phyloP scores from a whole-genome alignment of 2,888 invertebrate species.

The Chrysomela aeneicollis region DNA sequence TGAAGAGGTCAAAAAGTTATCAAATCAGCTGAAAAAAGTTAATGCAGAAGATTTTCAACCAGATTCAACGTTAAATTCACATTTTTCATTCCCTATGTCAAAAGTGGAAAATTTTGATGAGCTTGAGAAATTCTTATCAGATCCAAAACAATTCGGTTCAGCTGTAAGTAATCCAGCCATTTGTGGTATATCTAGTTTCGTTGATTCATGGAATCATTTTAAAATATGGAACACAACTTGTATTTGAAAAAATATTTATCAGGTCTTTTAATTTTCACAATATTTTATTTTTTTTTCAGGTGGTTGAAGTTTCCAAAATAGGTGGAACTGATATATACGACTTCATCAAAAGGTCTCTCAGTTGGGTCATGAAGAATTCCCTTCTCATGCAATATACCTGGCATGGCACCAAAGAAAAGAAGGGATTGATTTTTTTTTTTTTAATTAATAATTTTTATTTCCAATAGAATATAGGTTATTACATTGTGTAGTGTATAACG shows the following conservation, averaged over 20 bases:
- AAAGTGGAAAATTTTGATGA: conserved; percentile 8
- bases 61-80: conserved; percentile 2
- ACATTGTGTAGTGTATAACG: too few relatives aligned
- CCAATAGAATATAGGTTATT: too few relatives aligned
- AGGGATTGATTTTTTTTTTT: too few relatives aligned
- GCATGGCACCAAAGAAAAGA: conserved; percentile 16
- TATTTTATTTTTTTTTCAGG: conserved; percentile 14
- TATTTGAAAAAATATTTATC: background rate
- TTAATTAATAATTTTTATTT: too few relatives aligned
- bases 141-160: conserved; percentile 15
- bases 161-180: conserved; percentile 8
- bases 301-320: conserved; percentile 12
- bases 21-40: conserved; percentile 10
- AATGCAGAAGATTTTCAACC: conserved; percentile 9
- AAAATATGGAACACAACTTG: conserved; percentile 5
- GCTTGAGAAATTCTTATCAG: background rate
- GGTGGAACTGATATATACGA: conserved; percentile 17
- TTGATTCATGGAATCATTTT: conserved; percentile 8
- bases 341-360: conserved; percentile 11
- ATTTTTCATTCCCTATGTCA: conserved; percentile 12
- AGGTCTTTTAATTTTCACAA: conserved; percentile 2
- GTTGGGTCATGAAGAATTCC: conserved; percentile 13
- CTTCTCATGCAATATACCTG: conserved; percentile 15
- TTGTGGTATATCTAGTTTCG: conserved; percentile 6
- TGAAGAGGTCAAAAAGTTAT: conserved; percentile 14